Evolutionary conservation across 2,113 vertebrate genomes (phyloP).

Genomic region (Chamaea fasciata): DNA sequence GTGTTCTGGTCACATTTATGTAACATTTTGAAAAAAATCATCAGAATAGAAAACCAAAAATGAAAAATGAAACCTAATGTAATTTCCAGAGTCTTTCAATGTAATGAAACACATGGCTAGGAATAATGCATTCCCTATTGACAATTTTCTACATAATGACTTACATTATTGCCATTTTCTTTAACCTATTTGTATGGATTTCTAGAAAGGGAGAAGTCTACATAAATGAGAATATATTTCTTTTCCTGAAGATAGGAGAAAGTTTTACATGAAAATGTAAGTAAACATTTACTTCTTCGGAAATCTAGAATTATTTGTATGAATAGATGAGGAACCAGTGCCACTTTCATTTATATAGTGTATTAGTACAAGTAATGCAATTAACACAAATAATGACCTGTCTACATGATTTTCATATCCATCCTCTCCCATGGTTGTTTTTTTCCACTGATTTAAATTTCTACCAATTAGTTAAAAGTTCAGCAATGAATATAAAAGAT

Average conservation of each 20-base stretch:
- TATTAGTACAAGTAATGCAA: background rate
- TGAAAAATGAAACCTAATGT: background rate
- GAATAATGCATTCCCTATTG: background rate
- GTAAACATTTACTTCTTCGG: background rate
- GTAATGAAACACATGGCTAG: background rate
- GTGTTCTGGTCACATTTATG: background rate
- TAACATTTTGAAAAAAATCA: background rate
- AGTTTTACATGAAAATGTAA: background rate
- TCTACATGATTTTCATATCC: background rate
- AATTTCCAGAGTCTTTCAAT: background rate
- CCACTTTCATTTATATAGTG: background rate
- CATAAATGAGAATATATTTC: background rate
- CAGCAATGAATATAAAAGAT: background rate
- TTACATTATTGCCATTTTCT: background rate
- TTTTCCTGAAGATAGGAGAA: background rate
- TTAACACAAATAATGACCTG: background rate
- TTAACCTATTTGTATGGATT: background rate
- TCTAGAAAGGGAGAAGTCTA: background rate
- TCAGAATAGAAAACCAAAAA: background rate
- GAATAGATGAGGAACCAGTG: background rate
- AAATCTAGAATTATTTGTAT: background rate
- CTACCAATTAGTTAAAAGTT: background rate
- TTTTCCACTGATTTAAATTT: background rate
- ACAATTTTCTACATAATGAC: background rate
- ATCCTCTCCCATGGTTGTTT: background rate